phyloP scores from a whole-genome alignment of 2,888 invertebrate species.

The Caenorhabditis drosophilae region DNA sequence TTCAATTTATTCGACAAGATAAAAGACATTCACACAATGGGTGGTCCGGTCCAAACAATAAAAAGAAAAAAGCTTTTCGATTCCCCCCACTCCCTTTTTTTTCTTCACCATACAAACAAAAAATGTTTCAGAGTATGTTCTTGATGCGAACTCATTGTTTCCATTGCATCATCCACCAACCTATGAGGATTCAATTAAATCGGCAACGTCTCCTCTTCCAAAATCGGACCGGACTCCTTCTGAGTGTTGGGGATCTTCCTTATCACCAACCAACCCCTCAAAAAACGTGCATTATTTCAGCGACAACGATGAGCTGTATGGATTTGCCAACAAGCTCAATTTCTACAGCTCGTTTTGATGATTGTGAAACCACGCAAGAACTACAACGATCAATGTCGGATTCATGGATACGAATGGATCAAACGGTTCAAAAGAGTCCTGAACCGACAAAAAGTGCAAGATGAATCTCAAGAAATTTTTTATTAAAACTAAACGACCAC shows the following conservation, averaged over 20 bases:
- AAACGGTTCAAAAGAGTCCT: not conserved
- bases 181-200: conserved; percentile 33
- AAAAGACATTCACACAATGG: too few species aligned
- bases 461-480: conserved; percentile 2
- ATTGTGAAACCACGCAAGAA: not conserved
- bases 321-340: conserved; percentile 28
- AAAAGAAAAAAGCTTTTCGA: too few species aligned
- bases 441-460: conserved; percentile 17
- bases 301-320: conserved; percentile 23
- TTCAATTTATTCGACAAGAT: too few species aligned
- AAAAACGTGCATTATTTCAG: conserved; percentile 5
- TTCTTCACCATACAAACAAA: too few species aligned
- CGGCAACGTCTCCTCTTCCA: conserved; percentile 17
- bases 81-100: too few species aligned
- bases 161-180: conserved; percentile 22
- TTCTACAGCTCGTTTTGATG: conserved; percentile 26
- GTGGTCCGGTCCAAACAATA: too few species aligned
- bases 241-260: conserved; percentile 9
- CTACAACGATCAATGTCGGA: conserved; percentile 24
- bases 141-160: conserved; percentile 25
- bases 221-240: conserved; percentile 31
- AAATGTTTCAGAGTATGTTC: conserved; percentile 31
- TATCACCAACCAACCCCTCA: not conserved
- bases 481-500: too few species aligned
- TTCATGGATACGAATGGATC: conserved; percentile 7